Base-by-base conservation (phyloP, 2,113 vertebrate species). In the Lepus europaeus region DNA sequence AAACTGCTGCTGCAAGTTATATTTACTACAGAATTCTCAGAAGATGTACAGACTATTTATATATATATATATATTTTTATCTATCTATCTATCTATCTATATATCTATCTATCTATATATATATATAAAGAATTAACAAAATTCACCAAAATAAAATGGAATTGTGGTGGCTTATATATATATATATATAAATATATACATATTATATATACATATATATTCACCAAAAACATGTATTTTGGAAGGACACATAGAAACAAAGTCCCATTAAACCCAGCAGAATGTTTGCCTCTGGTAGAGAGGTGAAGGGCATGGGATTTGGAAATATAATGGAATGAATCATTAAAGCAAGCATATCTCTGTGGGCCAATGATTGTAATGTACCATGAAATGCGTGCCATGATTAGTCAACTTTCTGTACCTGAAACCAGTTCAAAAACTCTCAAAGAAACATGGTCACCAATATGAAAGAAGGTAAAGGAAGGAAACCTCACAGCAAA, bases 81-180 rank as follows among this genome's bases (percentile, higher is more conserved):
- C 6, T 1, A 45, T 1, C 6, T 45, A 45, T 1, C 1, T 45
- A 45, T 45, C 6, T 45, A 39, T 39, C 1, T 39, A 1, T 39
- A 1, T 39, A 45, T 45, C 5, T 45, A 45, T 45, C 5, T 45
- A 45, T 45, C 5, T 39, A 5, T 39, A 1, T 39, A 45, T 45
- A 6, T 45, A 45, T 45, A 45, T 45, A 45, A 6, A 45, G 45
- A 45, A 45, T 45, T 5, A 45, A 45, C 45, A 45, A 45, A 45
- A 45, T 45, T 45, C 45, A 45, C 45, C 45, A 45, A 5, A 45
- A 45, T 45, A 45, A 45, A 45, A 45, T 45, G 6, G 45, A 45
- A 45, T 6, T 45, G 45, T 45, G 45, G 45, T 45, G 45, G 6
- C 45, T 45, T 45, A 6, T 45, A 45, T 45, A 45, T 45, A 45